Evolutionary conservation across 2,888 invertebrate genomes (phyloP), one percentile per base, ranked within the genome.

Genomic region (Panorpa germanica): DNA sequence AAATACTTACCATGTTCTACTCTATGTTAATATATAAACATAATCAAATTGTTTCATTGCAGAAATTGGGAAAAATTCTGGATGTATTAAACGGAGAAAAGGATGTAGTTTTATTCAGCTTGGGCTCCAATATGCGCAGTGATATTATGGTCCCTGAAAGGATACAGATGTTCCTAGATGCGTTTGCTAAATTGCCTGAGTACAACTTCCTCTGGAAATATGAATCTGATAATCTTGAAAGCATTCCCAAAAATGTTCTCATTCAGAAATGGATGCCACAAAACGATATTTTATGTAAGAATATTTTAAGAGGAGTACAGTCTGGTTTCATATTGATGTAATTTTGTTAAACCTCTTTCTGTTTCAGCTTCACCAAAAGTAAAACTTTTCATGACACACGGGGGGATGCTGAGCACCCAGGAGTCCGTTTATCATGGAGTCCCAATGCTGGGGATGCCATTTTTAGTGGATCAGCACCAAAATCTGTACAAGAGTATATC

Each of bases 261-360:
- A 32, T 32, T 23, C 22, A 32, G 14, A 22, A 18, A 12, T 32
- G 32, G 32, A 32, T 32, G 23, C 32, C 32, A 4, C 32, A 32
- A 32, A 32, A 32, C 20, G 32, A 32, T 23, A 21, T 34, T n/a
- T 31, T 33, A 22, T 23, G 33, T 31, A 29, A n/a, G 22, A 47
- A 38, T 3, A 4, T 9, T 15, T 28, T 15, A 13, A 13, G 4
- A 9, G 4, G 14, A 24, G 25, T 8, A 21, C 17, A 14, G 15
- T 15, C 16, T 29, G 23, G 22, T 13, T 25, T 25, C 16, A 22
- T 10, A 16, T 29, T 22, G 23, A 29, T 29, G 22, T 23, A 29
- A 29, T 29, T 14, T 16, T 22, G 15, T 11, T 7, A n/a, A n/a
- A n/a, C n/a, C n/a, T n/a, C n/a, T n/a, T n/a, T n/a, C n/a, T n/a